These are phyloP conservation scores for Pterocles orientalis DNA, from an alignment of 2,113 vertebrate species.

Conservation along the genomic window DNA sequence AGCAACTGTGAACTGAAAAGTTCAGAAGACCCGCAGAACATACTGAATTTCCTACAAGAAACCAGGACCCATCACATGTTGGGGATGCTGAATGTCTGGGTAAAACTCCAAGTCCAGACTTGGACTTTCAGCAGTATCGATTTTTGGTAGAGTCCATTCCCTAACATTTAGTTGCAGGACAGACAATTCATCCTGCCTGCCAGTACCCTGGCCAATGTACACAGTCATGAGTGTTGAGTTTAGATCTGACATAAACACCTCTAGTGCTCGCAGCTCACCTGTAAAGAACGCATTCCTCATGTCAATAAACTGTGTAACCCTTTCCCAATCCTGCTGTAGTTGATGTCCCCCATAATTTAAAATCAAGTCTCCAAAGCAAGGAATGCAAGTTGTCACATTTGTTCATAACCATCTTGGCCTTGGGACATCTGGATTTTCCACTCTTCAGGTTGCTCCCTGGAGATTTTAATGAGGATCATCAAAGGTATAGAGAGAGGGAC, in stretches of 20 bases:
- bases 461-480: neutral
- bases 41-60: neutral
- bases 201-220: neutral
- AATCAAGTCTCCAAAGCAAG: neutral
- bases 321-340: neutral
- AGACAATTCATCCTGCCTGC: neutral
- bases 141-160: neutral
- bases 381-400: neutral
- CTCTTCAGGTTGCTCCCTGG: neutral
- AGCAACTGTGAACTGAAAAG: neutral
- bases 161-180: neutral
- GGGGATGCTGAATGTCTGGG: neutral
- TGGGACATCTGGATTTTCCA: neutral
- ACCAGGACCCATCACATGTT: neutral
- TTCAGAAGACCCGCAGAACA: neutral
- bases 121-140: neutral
- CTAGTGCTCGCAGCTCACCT: neutral
- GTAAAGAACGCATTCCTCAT: accelerated
- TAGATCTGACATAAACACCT: neutral
- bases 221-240: neutral
- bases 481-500: neutral
- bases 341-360: neutral
- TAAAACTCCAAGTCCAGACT: neutral
- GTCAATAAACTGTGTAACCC: neutral
- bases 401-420: neutral